Conservation (phyloP, 2,113 vertebrate genomes). For the Silurus meridionalis region DNA sequence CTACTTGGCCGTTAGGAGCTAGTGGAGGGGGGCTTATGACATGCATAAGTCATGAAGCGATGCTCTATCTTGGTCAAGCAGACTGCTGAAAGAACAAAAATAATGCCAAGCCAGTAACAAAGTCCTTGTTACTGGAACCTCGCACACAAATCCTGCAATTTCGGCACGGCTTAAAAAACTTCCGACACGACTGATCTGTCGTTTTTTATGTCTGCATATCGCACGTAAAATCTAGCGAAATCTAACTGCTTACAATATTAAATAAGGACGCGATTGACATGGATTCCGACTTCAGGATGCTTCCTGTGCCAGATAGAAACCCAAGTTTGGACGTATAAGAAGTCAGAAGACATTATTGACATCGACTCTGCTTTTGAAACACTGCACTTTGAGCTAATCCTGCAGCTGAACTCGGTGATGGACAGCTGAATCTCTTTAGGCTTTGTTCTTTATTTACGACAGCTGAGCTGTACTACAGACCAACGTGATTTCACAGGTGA, state of each 20-base stretch:
- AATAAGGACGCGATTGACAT: background rate
- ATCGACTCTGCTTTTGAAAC: constrained; percentile 32
- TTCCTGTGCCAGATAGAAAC: background rate
- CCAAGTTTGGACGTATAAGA: background rate
- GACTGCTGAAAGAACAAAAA: constrained; percentile 53
- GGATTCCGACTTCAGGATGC: background rate
- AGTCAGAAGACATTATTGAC: constrained; percentile 25
- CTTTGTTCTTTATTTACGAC: constrained; percentile 55
- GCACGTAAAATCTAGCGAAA: background rate
- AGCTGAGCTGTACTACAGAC: constrained; percentile 36
- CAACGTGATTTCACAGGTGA: constrained; percentile 54
- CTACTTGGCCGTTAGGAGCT: constrained; percentile 43
- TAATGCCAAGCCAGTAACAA: constrained; percentile 49
- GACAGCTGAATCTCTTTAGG: constrained; percentile 46
- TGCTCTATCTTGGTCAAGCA: constrained; percentile 51
- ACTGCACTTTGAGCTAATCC: constrained; percentile 41
- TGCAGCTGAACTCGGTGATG: constrained; percentile 41
- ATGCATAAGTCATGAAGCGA: constrained; percentile 56
- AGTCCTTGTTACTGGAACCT: constrained; percentile 32
- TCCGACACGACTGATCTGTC: background rate
- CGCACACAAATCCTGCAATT: constrained; percentile 9
- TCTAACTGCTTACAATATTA: constrained; percentile 1
- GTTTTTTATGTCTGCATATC: background rate
- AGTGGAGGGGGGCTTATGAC: constrained; percentile 47
- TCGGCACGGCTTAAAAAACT: background rate